A percentile compares a stretch with the other conserved stretches of the same genome.
These are phyloP conservation scores for Koerneria pararmatus DNA, from an alignment of 2,888 invertebrate genomes.

Conservation along the genomic window DNA sequence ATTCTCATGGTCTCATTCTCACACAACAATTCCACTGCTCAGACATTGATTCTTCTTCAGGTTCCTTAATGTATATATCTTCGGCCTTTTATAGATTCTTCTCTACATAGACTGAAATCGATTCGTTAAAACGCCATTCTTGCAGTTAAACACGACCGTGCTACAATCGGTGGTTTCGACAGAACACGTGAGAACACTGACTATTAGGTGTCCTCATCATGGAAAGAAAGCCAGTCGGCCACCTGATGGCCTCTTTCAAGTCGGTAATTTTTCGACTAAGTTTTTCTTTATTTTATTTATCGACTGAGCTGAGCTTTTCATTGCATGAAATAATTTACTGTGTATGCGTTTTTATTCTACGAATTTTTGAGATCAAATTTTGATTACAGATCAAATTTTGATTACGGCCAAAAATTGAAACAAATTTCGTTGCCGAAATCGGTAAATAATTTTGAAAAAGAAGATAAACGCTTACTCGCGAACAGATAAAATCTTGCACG, in stretches of 20 bases:
- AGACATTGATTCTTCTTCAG: no score
- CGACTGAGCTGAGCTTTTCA: not conserved
- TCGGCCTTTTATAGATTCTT: no score
- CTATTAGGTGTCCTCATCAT: conserved; percentile 46
- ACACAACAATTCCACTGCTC: no score
- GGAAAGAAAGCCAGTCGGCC: conserved; percentile 34
- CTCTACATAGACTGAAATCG: not conserved
- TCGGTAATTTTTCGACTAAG: not conserved
- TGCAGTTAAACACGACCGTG: conserved; percentile 43
- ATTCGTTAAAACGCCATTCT: not conserved
- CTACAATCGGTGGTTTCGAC: conserved; percentile 34
- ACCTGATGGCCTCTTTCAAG: conserved; percentile 37
- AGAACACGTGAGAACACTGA: conserved; percentile 45
- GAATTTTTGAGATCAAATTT: no score
- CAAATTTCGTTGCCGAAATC: no score
- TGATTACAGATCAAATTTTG: no score
- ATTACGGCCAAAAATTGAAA: no score
- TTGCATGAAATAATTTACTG: not conserved
- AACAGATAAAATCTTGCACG: no score
- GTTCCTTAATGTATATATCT: no score
- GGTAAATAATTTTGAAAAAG: no score
- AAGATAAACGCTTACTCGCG: no score
- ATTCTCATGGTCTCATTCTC: no score
- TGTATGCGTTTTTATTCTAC: not conserved
- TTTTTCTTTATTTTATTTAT: not conserved